Evolutionary conservation across 2,888 invertebrate genomes (phyloP).

Genomic region (Drosophila infuscata): DNA sequence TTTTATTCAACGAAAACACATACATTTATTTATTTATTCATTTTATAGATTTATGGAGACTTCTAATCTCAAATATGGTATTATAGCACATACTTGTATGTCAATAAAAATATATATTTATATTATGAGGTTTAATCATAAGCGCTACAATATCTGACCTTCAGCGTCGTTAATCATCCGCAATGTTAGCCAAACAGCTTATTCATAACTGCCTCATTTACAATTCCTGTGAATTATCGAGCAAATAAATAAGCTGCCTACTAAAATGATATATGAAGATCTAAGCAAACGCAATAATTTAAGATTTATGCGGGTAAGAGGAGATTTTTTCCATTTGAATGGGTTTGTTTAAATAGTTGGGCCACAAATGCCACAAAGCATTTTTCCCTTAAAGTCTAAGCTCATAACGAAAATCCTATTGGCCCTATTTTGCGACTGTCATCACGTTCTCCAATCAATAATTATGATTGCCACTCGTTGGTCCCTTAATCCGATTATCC

Average conservation of each 20-base stretch:
- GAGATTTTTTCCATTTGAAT: neutral
- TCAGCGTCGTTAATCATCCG: conserved; percentile 29
- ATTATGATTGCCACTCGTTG: conserved; percentile 40
- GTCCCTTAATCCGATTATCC: conserved; percentile 65
- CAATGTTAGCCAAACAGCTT: conserved; percentile 21
- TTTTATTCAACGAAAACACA: neutral
- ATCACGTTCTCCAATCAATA: conserved; percentile 48
- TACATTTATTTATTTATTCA: neutral
- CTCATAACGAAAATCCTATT: neutral
- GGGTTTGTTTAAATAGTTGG: neutral
- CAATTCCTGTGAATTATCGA: conserved; percentile 12
- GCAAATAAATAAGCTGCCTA: conserved; percentile 28
- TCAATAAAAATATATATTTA: neutral
- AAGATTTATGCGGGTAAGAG: neutral
- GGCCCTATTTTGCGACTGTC: conserved; percentile 4
- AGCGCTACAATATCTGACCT: conserved; percentile 2
- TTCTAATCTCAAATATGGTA: neutral
- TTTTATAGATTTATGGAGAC: neutral
- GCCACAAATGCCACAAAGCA: neutral
- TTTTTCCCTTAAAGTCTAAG: neutral
- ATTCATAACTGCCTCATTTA: conserved; percentile 8
- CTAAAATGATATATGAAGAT: conserved; percentile 14
- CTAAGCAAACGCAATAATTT: conserved; percentile 1
- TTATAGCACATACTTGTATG: neutral
- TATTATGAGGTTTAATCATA: neutral